These are phyloP conservation scores for Leptopilina syphax DNA, from an alignment of 2,888 invertebrate genomes.

Conservation along the genomic window DNA sequence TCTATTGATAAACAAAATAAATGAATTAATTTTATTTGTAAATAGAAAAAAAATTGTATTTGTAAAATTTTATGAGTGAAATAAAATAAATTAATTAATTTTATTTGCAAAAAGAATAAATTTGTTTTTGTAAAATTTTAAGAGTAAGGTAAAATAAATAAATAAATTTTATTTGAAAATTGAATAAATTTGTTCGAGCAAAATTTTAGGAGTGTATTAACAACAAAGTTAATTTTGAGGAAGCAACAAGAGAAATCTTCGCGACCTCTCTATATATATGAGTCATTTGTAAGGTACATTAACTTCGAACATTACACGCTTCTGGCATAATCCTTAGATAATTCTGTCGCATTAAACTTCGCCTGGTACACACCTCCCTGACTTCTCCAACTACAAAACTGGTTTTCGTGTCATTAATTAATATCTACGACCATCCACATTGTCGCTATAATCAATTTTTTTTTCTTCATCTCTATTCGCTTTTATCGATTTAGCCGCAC, in stretches of 20 bases:
- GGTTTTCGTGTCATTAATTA: constrained; percentile 60
- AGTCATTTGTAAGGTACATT: constrained; percentile 55
- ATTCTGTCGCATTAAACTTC: constrained; percentile 60
- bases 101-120: too few relatives aligned
- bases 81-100: too few relatives aligned
- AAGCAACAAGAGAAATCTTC: constrained; percentile 36
- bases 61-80: too few relatives aligned
- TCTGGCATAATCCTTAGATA: constrained; percentile 56
- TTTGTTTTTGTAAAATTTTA: too few relatives aligned
- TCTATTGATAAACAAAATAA: too few relatives aligned
- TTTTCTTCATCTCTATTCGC: neutral
- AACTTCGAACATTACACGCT: constrained; percentile 56
- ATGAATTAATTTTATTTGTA: too few relatives aligned
- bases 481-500: constrained; percentile 3
- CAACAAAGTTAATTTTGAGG: constrained; percentile 26
- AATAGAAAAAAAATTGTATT: too few relatives aligned
- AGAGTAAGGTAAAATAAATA: too few relatives aligned
- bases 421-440: constrained; percentile 56
- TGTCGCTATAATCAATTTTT: constrained; percentile 38
- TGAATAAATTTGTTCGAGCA: neutral
- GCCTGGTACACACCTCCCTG: constrained; percentile 48
- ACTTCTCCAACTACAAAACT: constrained; percentile 55
- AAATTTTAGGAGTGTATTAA: neutral
- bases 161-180: too few relatives aligned
- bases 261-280: constrained; percentile 15